A percentile compares a stretch with the other conserved stretches of the same genome.
phyloP scores from a whole-genome alignment of 2,888 invertebrate genomes.

The Chouioia cunea region DNA sequence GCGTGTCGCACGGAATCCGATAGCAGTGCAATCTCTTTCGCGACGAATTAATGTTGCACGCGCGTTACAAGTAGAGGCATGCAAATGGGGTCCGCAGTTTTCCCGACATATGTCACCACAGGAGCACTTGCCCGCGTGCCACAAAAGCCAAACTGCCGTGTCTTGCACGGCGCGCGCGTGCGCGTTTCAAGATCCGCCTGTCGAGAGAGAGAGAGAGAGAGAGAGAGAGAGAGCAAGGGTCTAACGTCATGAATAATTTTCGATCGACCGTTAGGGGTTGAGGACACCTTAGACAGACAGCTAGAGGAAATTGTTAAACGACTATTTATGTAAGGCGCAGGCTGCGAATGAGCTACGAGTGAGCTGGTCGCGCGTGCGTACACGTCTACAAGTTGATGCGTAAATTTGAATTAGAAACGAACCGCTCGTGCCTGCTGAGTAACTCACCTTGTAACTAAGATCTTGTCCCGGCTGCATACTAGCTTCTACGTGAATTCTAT shows the following conservation, averaged over 20 bases:
- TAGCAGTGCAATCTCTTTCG: constrained; percentile 4
- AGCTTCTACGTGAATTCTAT: too few relatives aligned
- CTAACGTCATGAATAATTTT: constrained; percentile 45
- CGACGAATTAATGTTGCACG: constrained; percentile 39
- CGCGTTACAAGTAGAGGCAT: constrained; percentile 11
- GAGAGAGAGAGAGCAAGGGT: neutral
- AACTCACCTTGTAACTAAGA: neutral
- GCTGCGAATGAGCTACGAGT: constrained; percentile 39
- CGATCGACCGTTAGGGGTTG: constrained; percentile 46
- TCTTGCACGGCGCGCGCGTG: neutral
- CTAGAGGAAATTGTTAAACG: too few relatives aligned
- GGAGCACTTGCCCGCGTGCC: constrained; percentile 45
- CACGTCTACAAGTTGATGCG: neutral
- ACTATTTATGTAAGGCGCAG: neutral
- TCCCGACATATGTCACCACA: constrained; percentile 50
- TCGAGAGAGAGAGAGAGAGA: constrained; percentile 5
- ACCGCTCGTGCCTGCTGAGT: constrained; percentile 14
- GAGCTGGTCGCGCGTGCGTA: constrained; percentile 5
- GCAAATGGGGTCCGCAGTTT: constrained; percentile 46
- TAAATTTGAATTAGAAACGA: constrained; percentile 38
- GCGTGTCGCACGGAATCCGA: too few relatives aligned
- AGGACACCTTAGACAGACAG: neutral
- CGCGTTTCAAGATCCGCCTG: constrained; percentile 10
- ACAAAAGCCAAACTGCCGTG: constrained; percentile 28
- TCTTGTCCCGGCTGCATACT: constrained; percentile 35